A percentile compares a stretch with the other conserved stretches of the same genome.
These are phyloP conservation scores for Riparia riparia DNA, from an alignment of 2,113 vertebrate species.

Conservation along the genomic window DNA sequence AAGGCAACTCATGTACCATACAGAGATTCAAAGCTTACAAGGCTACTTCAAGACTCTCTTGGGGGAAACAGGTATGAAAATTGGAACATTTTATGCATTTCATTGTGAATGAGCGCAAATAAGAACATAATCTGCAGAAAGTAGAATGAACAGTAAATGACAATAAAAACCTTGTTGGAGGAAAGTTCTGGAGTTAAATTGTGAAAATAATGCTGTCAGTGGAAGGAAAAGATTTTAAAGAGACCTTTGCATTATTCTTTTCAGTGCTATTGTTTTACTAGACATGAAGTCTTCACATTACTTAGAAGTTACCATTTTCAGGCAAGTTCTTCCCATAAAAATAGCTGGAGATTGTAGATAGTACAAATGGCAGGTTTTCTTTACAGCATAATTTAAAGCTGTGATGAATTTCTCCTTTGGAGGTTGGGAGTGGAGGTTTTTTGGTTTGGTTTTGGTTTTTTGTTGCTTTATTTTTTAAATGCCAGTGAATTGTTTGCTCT, in stretches of 20 bases:
- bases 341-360: background rate
- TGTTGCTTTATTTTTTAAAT: background rate
- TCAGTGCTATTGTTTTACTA: background rate
- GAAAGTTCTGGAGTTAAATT: background rate
- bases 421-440: background rate
- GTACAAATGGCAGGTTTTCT: background rate
- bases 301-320: background rate
- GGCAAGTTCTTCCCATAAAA: background rate
- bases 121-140: background rate
- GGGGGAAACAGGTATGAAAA: constrained; percentile 93
- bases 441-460: background rate
- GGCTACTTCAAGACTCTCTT: constrained; percentile 94
- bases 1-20: constrained; percentile 95
- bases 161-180: background rate
- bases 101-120: background rate
- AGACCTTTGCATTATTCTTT: background rate
- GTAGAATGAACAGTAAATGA: background rate
- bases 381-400: background rate
- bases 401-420: background rate
- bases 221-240: background rate
- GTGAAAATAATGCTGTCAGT: background rate
- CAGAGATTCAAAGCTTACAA: constrained; percentile 95
- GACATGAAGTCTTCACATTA: background rate
- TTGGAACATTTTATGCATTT: background rate
- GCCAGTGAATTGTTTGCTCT: background rate